Base-by-base conservation (phyloP, 2,113 vertebrate genomes). In the Bombycilla garrulus region DNA sequence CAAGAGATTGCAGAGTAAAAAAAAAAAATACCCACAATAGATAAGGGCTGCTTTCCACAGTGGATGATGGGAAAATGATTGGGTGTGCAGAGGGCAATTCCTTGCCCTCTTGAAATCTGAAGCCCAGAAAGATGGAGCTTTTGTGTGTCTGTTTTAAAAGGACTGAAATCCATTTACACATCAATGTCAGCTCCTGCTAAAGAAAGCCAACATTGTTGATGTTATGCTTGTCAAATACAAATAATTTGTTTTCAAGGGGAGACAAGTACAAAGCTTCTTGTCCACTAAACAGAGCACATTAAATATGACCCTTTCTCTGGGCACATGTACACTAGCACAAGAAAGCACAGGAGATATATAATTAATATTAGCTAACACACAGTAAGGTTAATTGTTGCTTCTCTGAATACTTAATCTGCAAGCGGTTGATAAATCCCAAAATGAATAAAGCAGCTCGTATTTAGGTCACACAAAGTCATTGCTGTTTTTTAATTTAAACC, bases 381-480 rank as follows among this genome's bases (percentile, higher is more conserved):
- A 95, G 81, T 88, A 93, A 95, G 95, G 96, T 98, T 98, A 98
- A 98, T 98, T 98, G 96, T 97, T 96, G 96, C 95, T 95, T 95
- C 94, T 97, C 95, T 95, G 96, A 98, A 97, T 94, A 93, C 93
- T 97, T 97, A 96, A 97, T 98, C 97, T 97, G 97, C 94, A 93
- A 96, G 92, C 88, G 93, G 94, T 96, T 97, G 96, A 97, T 97
- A 98, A 98, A 98, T 98, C 96, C 96, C 96, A 96, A 81, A 87
- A 95, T 95, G 96, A 97, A 97, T 96, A 97, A 96, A 97, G 94
- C 38, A 26, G 64, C 90, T 97, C 6, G 42, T 97, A 98, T 98
- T 98, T 98, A 98, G 97, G 98, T 98, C 98, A 98, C 96, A 96
- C 97, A 98, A 98, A 98, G 97, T 98, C 97, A 98, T 96, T 97